Evolutionary conservation across 2,113 vertebrate genomes (phyloP), one percentile per base, ranked within the genome.

Genomic region (Syngnathoides biaculeatus): DNA sequence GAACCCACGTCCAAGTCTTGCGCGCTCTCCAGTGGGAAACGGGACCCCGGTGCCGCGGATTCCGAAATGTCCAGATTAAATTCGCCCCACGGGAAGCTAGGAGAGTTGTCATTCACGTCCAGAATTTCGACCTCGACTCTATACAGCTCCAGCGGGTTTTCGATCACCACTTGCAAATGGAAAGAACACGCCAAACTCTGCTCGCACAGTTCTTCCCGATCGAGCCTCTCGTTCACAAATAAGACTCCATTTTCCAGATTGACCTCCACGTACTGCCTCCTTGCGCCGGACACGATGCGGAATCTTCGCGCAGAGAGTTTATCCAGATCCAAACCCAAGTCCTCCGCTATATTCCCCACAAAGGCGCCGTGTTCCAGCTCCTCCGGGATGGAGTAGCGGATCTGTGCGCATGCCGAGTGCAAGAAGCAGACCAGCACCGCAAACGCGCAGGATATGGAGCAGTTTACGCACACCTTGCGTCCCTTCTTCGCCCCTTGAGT

Each of bases 331-430:
- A 90, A 77, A 7, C 89, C 89, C 73, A 90, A 77, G 74, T 90
- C 89, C 70, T 90, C 89, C 3, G 87, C 89, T 24, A 90, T 87
- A 30, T 90, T 90, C 14, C 88, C 89, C 72, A 90, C 84, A 55
- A 90, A 90, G 4, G 89, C 87, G 15, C 89, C 89, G n/a, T 90
- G 89, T 42, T 89, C 89, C 71, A 87, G 82, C 13, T 90, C 89
- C 77, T 90, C 89, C 15, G 88, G 89, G 74, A 90, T 87, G 0
- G 87, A 87, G 78, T 90, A 90, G 13, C 88, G 87, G 30, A 89
- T 86, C 79, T 91, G 90, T 79, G 77, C 88, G 17, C 73, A 50
- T 40, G 83, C 87, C 35, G 72, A 65, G 19, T 89, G 83, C 86
- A 87, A 59, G 38, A 86, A 35, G 77, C 79, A 86, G 47, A 78